Base-by-base conservation (phyloP, 1,140 invertebrate species). In the Neocloeon triangulifer region DNA sequence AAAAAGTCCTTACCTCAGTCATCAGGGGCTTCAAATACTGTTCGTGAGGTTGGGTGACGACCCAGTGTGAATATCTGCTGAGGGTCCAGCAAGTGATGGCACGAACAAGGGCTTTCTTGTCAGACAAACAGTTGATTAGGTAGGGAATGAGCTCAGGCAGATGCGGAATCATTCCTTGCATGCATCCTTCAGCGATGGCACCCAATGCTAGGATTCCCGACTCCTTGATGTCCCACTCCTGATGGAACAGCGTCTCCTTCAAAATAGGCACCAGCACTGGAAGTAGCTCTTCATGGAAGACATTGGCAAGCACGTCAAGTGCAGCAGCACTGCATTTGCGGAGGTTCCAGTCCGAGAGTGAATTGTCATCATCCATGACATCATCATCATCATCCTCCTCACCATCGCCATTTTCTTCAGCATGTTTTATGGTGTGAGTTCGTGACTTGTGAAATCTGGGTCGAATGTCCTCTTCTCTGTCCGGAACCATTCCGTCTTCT, bases 41-140 rank as follows among this genome's bases (percentile, higher is more conserved):
- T 37, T 95, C 85, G 47, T 95, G 88, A 4, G 81, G 79, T 48
- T 96, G 89, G 20, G 70, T 66, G 6, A 96, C 89, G 13, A 98
- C 89, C 91, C 91, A 98, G 52, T 95, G 86, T 12, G 89, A 85
- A 54, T 98, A 98, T 30, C 94, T 65, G 40, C 82, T 92, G 2
- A 98, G 58, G 0, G 94, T 98, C 94, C 94, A 98, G 53, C 94
- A 99, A 2, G 94, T 96, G 41, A 99, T 99, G 18, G 91, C 89
- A 28, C 94, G 64, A 14, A 98, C 91, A 14, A 98, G 57, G 1
- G 92, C 86, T 57, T 97, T 96, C 50, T 85, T 85, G 50, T 99
- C 91, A 18, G 71, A 70, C 32, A 98, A 56, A 52, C 85, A 89
- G 37, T 66, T 70, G 31, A 98, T 91, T 31, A 99, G 61, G 55